Conservation (phyloP, 2,797 vertebrate species). For the Neosilurus hyrtlii region DNA sequence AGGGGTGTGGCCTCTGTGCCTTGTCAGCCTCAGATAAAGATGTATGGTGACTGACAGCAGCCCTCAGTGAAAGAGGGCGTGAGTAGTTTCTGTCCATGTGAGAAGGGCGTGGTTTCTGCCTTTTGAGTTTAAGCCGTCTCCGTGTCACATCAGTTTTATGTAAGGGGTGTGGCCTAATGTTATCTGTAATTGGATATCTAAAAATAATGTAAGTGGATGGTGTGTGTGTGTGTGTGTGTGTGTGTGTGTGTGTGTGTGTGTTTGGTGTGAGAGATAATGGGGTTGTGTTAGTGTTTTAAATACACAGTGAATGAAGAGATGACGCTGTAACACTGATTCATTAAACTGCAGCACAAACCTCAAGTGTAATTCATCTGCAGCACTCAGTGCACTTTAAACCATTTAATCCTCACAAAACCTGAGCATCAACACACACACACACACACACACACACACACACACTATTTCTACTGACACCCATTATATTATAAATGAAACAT, state of each 20-base stretch:
- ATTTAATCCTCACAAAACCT: conserved; percentile 2
- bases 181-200: background rate
- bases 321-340: background rate
- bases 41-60: too few relatives aligned
- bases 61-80: too few relatives aligned
- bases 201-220: background rate
- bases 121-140: background rate
- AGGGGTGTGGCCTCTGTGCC: too few relatives aligned
- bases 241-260: background rate
- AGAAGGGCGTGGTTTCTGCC: too few relatives aligned
- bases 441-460: conserved; percentile 4
- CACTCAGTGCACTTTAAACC: background rate
- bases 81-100: too few relatives aligned
- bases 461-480: too few relatives aligned
- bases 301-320: background rate
- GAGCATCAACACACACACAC: background rate
- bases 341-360: background rate
- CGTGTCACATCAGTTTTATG: background rate
- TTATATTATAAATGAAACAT: conserved; percentile 12
- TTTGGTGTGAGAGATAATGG: too few relatives aligned
- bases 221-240: background rate
- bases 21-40: too few relatives aligned
- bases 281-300: background rate
- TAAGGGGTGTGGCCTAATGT: background rate
- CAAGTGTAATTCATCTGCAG: background rate